Evolutionary conservation across 2,113 vertebrate genomes (phyloP).

Genomic region (Psilopsiagon aurifrons): DNA sequence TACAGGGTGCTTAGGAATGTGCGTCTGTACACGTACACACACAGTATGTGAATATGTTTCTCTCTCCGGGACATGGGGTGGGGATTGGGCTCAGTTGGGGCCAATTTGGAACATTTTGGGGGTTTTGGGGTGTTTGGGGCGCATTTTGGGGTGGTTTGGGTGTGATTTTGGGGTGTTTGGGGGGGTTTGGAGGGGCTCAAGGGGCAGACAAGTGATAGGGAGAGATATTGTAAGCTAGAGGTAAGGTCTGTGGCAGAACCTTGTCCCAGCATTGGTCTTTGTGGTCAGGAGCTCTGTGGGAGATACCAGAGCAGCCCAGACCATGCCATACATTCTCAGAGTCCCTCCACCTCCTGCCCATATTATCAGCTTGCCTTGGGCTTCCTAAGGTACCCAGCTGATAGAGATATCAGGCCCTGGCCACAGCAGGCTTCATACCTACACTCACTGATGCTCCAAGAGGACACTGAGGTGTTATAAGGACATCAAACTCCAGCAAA

Average conservation of each 20-base stretch:
- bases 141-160: no score
- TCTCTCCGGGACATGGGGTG: no score
- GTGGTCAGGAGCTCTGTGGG: accelerated
- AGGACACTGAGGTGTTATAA: no score
- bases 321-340: accelerated
- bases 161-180: no score
- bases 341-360: not conserved
- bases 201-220: not conserved
- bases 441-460: not conserved
- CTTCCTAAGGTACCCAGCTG: not conserved
- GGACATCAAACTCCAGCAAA: not conserved
- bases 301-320: not conserved
- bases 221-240: not conserved
- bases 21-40: no score
- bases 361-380: not conserved
- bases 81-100: no score
- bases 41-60: no score
- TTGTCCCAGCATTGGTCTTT: not conserved
- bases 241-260: not conserved
- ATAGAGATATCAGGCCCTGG: not conserved
- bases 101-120: no score
- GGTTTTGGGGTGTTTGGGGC: no score
- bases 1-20: no score
- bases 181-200: no score
- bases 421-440: not conserved